Conservation (phyloP, 2,888 invertebrate genomes). For the Napeogenes sylphis region DNA sequence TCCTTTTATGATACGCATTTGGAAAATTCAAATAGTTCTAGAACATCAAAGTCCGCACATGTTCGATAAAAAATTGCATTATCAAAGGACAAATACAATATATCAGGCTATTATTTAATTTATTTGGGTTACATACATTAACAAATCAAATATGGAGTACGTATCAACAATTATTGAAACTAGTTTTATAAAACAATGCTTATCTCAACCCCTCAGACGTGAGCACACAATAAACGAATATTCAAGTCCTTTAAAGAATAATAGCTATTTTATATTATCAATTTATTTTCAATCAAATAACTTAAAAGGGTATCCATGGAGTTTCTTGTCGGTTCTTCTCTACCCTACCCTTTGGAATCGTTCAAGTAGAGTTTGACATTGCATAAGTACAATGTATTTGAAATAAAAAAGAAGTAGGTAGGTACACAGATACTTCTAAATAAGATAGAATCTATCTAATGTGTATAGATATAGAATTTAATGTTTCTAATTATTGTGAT, state of each 20-base stretch:
- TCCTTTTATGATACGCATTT: constrained; percentile 50
- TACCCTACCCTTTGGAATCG: too few relatives aligned
- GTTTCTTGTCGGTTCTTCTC: too few relatives aligned
- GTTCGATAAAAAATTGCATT: constrained; percentile 25
- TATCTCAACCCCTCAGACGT: constrained; percentile 22
- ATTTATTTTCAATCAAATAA: too few relatives aligned
- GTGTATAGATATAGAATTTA: too few relatives aligned
- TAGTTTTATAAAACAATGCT: constrained; percentile 21
- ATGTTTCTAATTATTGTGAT: too few relatives aligned
- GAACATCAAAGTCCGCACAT: constrained; percentile 9
- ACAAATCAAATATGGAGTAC: constrained; percentile 28
- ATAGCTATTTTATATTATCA: too few relatives aligned
- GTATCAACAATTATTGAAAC: constrained; percentile 13
- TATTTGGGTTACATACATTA: constrained; percentile 37
- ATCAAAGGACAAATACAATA: constrained; percentile 28
- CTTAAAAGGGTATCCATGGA: too few relatives aligned
- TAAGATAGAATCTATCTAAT: too few relatives aligned
- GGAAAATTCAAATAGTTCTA: neutral
- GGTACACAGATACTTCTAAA: too few relatives aligned
- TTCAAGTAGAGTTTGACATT: too few relatives aligned
- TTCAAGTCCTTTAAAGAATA: neutral
- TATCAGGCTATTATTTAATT: constrained; percentile 31
- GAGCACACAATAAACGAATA: constrained; percentile 9
- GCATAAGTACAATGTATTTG: too few relatives aligned
- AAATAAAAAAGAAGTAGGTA: too few relatives aligned